Evolutionary conservation across 92 coral and sea anemone genomes (phyloP).

Genomic region (Paramuricea clavata): DNA sequence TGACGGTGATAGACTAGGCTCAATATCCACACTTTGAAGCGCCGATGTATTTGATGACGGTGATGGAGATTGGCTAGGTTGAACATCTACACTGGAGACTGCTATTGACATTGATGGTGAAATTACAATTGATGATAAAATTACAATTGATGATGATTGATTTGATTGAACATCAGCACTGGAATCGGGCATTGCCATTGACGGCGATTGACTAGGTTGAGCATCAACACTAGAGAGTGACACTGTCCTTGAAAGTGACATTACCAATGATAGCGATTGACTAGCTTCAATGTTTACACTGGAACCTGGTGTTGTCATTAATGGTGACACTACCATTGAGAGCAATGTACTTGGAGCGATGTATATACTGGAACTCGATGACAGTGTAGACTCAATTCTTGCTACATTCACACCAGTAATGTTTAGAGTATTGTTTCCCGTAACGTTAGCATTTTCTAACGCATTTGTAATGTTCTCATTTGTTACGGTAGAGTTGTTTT

Average conservation of each 20-base stretch:
- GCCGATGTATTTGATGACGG: neutral
- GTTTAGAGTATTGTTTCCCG: neutral
- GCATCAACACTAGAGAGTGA: too few relatives aligned
- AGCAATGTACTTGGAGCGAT: neutral
- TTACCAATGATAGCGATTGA: too few relatives aligned
- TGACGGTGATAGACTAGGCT: neutral
- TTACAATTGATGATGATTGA: neutral
- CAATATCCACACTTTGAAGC: neutral
- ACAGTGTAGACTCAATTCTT: neutral
- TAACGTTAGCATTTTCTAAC: neutral
- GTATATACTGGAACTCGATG: neutral
- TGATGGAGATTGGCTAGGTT: neutral
- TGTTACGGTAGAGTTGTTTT: too few relatives aligned
- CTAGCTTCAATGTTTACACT: too few relatives aligned
- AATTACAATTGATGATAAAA: neutral
- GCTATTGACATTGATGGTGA: neutral
- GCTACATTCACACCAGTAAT: neutral
- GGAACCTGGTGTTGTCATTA: too few relatives aligned
- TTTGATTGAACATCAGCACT: too few relatives aligned
- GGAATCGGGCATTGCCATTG: too few relatives aligned
- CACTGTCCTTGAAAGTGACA: too few relatives aligned
- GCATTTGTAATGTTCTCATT: too few relatives aligned
- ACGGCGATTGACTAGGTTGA: too few relatives aligned
- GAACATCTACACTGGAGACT: neutral
- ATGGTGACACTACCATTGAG: too few relatives aligned